phyloP scores from a whole-genome alignment of 2,113 vertebrate genomes.

The Clarias gariepinus region DNA sequence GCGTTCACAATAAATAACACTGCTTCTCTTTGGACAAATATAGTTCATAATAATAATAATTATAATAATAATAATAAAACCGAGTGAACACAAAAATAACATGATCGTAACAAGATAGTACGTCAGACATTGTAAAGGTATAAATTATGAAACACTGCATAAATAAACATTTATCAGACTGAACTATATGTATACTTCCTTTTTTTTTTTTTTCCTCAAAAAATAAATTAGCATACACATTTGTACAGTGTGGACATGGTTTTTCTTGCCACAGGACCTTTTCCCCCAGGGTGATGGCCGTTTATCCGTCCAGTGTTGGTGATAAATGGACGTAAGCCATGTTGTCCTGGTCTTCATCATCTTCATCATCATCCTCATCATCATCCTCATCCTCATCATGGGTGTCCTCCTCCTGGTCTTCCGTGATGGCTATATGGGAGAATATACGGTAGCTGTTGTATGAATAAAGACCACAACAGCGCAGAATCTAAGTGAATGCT shows the following conservation, averaged over 20 bases:
- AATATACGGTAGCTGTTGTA: conserved; percentile 99
- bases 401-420: conserved; percentile 96
- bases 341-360: conserved; percentile 98
- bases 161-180: conserved; percentile 99
- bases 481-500: conserved; percentile 88
- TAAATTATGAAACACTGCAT: conserved; percentile 99
- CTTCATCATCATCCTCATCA: conserved; percentile 87
- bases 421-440: conserved; percentile 98
- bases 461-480: conserved; percentile 96
- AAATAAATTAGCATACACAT: conserved; percentile 99
- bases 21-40: conserved; percentile 99
- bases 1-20: conserved; percentile 99
- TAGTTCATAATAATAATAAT: conserved; percentile 88
- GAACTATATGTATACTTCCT: conserved; percentile 98
- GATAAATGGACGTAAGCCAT: conserved; percentile 92
- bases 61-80: conserved; percentile 57
- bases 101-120: conserved; percentile 85
- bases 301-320: conserved; percentile 97
- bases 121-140: conserved; percentile 97
- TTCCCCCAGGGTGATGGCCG: conserved; percentile 74
- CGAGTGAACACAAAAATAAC: conserved; percentile 76
- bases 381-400: conserved; percentile 95
- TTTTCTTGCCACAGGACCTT: conserved; percentile 82
- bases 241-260: conserved; percentile 98
- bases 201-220: conserved; percentile 81